A percentile compares a stretch with the other conserved stretches of the same genome.
Conservation (phyloP, 2,888 invertebrate species). For the Amiota mariae region DNA sequence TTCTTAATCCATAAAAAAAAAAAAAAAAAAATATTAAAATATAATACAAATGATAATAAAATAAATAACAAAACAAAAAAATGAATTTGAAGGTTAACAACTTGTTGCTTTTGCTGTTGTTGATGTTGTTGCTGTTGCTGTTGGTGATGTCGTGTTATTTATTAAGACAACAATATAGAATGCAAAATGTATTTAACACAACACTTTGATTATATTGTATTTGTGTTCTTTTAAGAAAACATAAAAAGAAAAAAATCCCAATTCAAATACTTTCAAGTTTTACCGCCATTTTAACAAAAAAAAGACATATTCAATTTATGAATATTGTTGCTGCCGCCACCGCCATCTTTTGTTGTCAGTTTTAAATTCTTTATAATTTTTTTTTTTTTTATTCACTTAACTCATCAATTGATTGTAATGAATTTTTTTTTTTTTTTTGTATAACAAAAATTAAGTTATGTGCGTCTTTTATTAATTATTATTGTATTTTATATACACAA, state of each 20-base stretch:
- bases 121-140: neutral
- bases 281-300: neutral
- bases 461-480: no score
- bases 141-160: neutral
- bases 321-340: neutral
- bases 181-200: no score
- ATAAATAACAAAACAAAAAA: neutral
- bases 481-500: no score
- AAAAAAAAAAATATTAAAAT: no score
- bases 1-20: neutral
- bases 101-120: neutral
- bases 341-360: neutral
- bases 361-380: neutral
- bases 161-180: no score
- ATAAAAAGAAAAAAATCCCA: neutral
- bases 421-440: neutral
- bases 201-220: no score
- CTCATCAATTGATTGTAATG: conserved; percentile 21
- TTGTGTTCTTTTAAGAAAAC: neutral
- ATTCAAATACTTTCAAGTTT: conserved; percentile 17
- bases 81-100: conserved; percentile 14
- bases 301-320: conserved; percentile 1
- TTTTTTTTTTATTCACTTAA: neutral
- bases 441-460: no score
- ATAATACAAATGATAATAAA: neutral